Base-by-base conservation (phyloP, 2,113 vertebrate genomes). In the Sapajus apella region DNA sequence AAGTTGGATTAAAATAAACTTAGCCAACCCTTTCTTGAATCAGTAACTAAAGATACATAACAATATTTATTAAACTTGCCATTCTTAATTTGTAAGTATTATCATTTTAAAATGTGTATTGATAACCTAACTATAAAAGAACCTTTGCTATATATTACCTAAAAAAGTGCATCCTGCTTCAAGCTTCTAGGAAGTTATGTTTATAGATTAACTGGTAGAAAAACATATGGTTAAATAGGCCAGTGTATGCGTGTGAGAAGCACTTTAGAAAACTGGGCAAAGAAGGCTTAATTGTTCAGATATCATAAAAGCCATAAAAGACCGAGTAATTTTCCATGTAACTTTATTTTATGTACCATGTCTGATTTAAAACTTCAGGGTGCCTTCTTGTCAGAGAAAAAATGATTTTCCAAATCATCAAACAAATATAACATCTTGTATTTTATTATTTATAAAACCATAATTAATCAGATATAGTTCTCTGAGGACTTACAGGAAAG, bases 391-490 rank as follows among this genome's bases (percentile, higher is more conserved):
- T 96, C 35, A 94, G 79, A 72, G 8, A 97, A 97, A 97, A 97
- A 52, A 75, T 95, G 75, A 96, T 83, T 77, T 97, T 43, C 13
- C 58, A 96, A 97, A 84, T 70, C 25, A 9, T 81, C 40, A 96
- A 97, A 94, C 83, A 93, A 97, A 45, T 1, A 25, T 88, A 75
- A 75, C 32, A 96, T 75, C 89, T 68, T 18, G 2, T 66, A 85
- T 93, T 84, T 80, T 25, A 9, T 72, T 97, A 47, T 97, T 92
- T 93, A 87, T 76, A 97, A 98, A 97, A 96, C 47, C 82, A 45
- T 92, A 32, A 98, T 95, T 97, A 97, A 97, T 96, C 35, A 83
- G 64, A 87, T 96, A 87, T 27, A 91, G 45, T 68, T 66, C 50
- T 90, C 4, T 81, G 43, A 94, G 86, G 21, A 30, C 85, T 80